Conservation (phyloP, 2,888 invertebrate genomes). For the Diadromus collaris region DNA sequence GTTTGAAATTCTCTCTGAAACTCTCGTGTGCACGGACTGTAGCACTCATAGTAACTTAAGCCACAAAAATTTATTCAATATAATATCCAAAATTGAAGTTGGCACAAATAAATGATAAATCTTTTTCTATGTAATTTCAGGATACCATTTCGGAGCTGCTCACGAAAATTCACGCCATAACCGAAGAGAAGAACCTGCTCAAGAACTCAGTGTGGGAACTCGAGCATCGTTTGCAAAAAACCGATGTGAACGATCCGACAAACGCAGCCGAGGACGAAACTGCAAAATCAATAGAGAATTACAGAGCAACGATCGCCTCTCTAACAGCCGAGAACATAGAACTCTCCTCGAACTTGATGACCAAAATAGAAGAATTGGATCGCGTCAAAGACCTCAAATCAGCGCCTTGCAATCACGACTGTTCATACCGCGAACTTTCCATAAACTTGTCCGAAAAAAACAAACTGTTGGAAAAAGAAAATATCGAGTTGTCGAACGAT, state of each 20-base stretch:
- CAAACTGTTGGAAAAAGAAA: constrained; percentile 66
- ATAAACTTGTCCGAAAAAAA: constrained; percentile 60
- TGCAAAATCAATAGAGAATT: constrained; percentile 54
- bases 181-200: constrained; percentile 58
- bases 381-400: constrained; percentile 68
- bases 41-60: too few species aligned
- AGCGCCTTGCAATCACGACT: constrained; percentile 69
- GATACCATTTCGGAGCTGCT: constrained; percentile 68
- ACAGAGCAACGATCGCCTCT: constrained; percentile 65
- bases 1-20: too few species aligned
- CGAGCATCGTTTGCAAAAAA: constrained; percentile 63
- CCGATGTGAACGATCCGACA: constrained; percentile 31
- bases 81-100: too few species aligned
- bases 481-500: constrained; percentile 69
- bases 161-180: constrained; percentile 63
- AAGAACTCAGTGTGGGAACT: constrained; percentile 60
- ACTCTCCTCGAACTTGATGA: constrained; percentile 83
- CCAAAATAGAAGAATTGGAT: constrained; percentile 80
- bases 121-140: constrained; percentile 56
- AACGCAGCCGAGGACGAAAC: constrained; percentile 59
- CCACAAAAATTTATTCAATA: too few species aligned
- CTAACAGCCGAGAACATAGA: constrained; percentile 72
- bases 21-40: too few species aligned
- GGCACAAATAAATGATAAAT: too few species aligned
- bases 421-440: constrained; percentile 67